These are phyloP conservation scores for Nomada lathburiana DNA, from an alignment of 2,888 invertebrate genomes.

Conservation along the genomic window DNA sequence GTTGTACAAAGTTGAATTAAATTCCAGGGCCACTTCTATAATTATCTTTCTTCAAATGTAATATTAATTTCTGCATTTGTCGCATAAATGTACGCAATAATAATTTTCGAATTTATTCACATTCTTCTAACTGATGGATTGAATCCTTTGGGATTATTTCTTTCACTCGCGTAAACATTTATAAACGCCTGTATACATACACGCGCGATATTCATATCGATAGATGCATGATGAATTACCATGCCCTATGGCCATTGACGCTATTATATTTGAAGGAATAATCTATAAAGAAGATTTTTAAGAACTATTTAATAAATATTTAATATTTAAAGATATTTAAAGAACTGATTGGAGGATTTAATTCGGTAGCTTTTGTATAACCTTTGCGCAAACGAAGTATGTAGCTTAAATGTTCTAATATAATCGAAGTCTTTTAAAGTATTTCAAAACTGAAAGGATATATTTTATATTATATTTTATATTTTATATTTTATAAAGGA, in stretches of 20 bases:
- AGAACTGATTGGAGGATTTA: neutral
- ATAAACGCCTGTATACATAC: neutral
- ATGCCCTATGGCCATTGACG: neutral
- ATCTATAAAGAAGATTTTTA: neutral
- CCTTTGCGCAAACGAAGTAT: neutral
- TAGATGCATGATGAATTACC: constrained; percentile 16
- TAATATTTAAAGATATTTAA: neutral
- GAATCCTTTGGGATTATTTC: neutral
- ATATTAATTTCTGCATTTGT: no score
- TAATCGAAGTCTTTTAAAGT: no score
- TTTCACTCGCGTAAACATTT: neutral
- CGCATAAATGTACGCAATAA: neutral
- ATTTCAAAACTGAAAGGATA: no score
- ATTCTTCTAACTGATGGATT: neutral
- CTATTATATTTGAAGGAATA: neutral
- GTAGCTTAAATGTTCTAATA: neutral
- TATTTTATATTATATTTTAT: no score
- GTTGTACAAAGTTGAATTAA: no score
- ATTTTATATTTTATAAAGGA: no score
- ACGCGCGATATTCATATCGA: neutral
- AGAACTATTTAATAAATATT: no score
- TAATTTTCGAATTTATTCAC: neutral
- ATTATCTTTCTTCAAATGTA: no score
- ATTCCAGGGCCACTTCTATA: no score
- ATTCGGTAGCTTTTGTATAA: neutral